Evolutionary conservation across 2,797 vertebrate species (phyloP).

Genomic region (Mycteria americana): DNA sequence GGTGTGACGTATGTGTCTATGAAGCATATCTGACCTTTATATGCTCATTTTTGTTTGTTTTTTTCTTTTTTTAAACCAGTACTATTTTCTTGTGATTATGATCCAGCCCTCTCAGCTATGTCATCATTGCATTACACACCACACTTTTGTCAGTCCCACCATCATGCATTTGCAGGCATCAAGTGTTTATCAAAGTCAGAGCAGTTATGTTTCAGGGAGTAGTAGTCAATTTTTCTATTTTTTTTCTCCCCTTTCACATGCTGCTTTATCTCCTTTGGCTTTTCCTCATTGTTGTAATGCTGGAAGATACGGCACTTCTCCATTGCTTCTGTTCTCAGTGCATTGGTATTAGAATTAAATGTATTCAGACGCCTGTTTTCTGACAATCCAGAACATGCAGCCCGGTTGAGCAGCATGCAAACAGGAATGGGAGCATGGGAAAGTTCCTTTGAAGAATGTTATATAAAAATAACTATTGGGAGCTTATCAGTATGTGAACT

Average conservation of each 20-base stretch:
- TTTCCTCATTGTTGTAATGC: not conserved
- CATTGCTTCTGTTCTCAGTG: not conserved
- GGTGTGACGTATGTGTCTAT: accelerated
- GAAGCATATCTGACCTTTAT: not conserved
- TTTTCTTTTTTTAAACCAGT: not conserved
- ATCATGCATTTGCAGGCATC: not conserved
- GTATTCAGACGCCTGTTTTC: not conserved
- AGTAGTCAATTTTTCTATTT: not conserved
- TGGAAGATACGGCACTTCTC: not conserved
- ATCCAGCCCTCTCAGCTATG: not conserved
- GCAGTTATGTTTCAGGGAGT: not conserved
- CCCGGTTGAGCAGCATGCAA: not conserved
- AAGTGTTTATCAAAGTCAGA: not conserved
- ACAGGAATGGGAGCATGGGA: not conserved
- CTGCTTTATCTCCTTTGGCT: not conserved
- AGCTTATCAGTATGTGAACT: not conserved
- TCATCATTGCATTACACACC: not conserved
- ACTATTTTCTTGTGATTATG: not conserved
- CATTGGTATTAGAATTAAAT: not conserved
- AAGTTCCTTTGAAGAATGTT: not conserved
- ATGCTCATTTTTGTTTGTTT: not conserved
- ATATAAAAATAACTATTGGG: not conserved
- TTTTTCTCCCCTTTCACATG: not conserved
- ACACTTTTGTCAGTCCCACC: not conserved
- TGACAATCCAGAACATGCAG: not conserved